Conservation (phyloP, 2,888 invertebrate genomes). For the Lasioglossum zephyrum region DNA sequence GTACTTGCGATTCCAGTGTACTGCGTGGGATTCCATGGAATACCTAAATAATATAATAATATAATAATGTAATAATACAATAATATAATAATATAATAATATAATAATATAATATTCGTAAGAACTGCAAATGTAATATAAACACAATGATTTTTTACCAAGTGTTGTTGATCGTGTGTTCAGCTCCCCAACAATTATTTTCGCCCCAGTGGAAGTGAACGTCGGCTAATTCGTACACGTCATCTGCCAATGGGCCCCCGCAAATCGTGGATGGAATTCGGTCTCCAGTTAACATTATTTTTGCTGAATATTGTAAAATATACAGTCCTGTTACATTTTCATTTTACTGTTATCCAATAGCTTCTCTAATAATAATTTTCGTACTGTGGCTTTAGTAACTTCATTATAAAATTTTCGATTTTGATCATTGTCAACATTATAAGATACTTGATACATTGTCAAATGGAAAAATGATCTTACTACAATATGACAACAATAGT, state of each 20-base stretch:
- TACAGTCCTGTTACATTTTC: no score
- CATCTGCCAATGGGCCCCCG: constrained; percentile 74
- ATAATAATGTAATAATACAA: no score
- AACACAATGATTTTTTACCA: constrained; percentile 65
- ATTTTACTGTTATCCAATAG: no score
- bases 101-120: neutral
- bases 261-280: constrained; percentile 75
- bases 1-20: constrained; percentile 79
- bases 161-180: constrained; percentile 77
- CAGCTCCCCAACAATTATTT: constrained; percentile 75
- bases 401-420: no score
- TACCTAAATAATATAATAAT: constrained; percentile 65
- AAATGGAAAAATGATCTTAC: no score
- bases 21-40: constrained; percentile 78
- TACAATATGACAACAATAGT: no score
- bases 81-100: no score
- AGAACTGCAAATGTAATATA: neutral
- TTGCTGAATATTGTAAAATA: constrained; percentile 57
- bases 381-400: no score
- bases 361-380: no score
- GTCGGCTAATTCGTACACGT: constrained; percentile 73
- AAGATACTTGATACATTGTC: no score
- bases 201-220: constrained; percentile 79
- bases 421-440: no score
- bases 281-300: constrained; percentile 69